Percentiles rank a stretch among this genome's conserved stretches.
These are phyloP conservation scores for Agapornis roseicollis DNA, from an alignment of 2,113 vertebrate species.

Conservation along the genomic window DNA sequence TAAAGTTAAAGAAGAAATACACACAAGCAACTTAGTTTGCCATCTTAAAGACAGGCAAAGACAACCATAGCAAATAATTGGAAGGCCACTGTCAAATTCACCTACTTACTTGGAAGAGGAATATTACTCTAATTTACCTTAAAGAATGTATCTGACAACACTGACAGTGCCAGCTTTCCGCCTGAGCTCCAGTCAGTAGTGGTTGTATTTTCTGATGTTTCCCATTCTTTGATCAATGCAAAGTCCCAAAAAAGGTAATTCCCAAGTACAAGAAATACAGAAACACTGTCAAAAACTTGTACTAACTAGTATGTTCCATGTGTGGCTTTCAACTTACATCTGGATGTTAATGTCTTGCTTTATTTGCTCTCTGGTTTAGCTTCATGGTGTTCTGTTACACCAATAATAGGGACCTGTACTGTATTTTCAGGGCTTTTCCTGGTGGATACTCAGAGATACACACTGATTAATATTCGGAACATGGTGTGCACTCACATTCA, in stretches of 20 bases:
- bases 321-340: background rate
- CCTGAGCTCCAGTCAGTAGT: background rate
- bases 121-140: background rate
- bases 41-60: background rate
- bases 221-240: background rate
- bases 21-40: background rate
- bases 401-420: background rate
- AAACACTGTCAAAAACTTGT: background rate
- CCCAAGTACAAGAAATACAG: background rate
- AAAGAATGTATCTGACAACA: background rate
- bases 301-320: background rate
- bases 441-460: background rate
- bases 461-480: background rate
- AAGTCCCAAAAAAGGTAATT: background rate
- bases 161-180: background rate
- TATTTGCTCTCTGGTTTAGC: background rate
- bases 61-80: background rate
- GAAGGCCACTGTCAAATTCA: background rate
- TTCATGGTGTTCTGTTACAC: background rate
- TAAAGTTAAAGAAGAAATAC: background rate
- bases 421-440: background rate
- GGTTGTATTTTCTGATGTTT: background rate
- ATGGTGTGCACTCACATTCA: background rate
- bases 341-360: background rate
- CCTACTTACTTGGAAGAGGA: background rate